Base-by-base conservation (phyloP, 2,113 vertebrate genomes). In the Laticauda laticaudata region DNA sequence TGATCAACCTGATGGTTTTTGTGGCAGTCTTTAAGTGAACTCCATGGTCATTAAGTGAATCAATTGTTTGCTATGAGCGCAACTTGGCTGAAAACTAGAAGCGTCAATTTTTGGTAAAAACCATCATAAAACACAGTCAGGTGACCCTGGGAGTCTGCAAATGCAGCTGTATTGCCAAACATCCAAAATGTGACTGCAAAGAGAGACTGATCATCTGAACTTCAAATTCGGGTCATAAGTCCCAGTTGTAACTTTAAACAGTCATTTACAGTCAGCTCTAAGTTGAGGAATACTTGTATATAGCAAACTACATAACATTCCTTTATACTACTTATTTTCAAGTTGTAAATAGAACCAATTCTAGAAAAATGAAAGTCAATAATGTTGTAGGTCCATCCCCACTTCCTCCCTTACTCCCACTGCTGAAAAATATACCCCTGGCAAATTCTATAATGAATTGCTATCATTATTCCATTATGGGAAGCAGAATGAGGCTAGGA, bases 231-330 rank as follows among this genome's bases (percentile, higher is more conserved):
- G 12, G 12, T 15, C 29, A 2, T 69, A n/a, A 69, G 12, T 69
- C 29, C 64, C 29, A 69, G 29, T 14, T 69, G 61, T 69, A 69
- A 69, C 29, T 69, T 64, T 29, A 69, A 61, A 69, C 12, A 69
- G 29, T 69, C 29, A 69, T 26, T 64, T n/a, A 15, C n/a, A 29
- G n/a, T 69, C 12, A 69, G 64, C 14, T n/a, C 26, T 69, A 69
- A n/a, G 29, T 6, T 0, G 12, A 69, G 64, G 64, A n/a, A 12
- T 69, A n/a, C 29, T 15, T n/a, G 93, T 93, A 48, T 93, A 93
- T 34, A 94, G 85, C 56, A 95, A 88, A 29, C 2, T 59, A 81
- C 86, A 90, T 1, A 87, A 0, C 89, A 59, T 51, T 94, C 93
- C 18, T 20, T 39, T 21, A 39, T 1, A 39, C 6, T 15, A 39